Conservation (phyloP, 2,888 invertebrate species). For the Conomelus anceps region DNA sequence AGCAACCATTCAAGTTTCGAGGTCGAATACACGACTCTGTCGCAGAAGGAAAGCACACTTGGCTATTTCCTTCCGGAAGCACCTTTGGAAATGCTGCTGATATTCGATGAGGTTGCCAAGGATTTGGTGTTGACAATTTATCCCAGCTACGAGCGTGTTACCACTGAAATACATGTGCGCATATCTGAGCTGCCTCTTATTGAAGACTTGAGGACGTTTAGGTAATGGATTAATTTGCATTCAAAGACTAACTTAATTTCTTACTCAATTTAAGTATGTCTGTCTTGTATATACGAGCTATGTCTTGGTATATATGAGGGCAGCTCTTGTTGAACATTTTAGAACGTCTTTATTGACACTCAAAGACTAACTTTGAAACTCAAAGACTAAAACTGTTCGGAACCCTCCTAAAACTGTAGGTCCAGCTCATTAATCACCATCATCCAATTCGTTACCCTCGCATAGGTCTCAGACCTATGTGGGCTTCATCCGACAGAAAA, state of each 20-base stretch:
- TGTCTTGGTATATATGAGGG: too few relatives aligned
- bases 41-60: slow-evolving; percentile 82
- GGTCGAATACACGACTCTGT: slow-evolving; percentile 85
- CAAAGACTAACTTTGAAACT: too few relatives aligned
- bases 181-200: slow-evolving; percentile 92
- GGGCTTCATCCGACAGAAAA: too few relatives aligned
- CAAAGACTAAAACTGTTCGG: too few relatives aligned
- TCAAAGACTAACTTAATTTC: slow-evolving; percentile 35
- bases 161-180: slow-evolving; percentile 87
- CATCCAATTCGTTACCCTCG: too few relatives aligned
- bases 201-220: slow-evolving; percentile 89
- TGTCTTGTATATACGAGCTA: too few relatives aligned
- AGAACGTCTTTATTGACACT: too few relatives aligned
- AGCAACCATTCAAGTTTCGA: slow-evolving; percentile 54
- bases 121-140: slow-evolving; percentile 88
- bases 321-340: too few relatives aligned
- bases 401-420: too few relatives aligned
- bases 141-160: slow-evolving; percentile 92
- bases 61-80: slow-evolving; percentile 98
- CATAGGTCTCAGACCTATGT: too few relatives aligned
- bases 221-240: slow-evolving; percentile 40
- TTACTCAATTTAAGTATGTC: background rate
- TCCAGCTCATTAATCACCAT: too few relatives aligned
- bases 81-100: slow-evolving; percentile 92
- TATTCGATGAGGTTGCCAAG: slow-evolving; percentile 89